Percentiles rank a stretch among this genome's conserved stretches.
phyloP scores from a whole-genome alignment of 2,888 invertebrate species.

The Mesorhabditis spiculigera region DNA sequence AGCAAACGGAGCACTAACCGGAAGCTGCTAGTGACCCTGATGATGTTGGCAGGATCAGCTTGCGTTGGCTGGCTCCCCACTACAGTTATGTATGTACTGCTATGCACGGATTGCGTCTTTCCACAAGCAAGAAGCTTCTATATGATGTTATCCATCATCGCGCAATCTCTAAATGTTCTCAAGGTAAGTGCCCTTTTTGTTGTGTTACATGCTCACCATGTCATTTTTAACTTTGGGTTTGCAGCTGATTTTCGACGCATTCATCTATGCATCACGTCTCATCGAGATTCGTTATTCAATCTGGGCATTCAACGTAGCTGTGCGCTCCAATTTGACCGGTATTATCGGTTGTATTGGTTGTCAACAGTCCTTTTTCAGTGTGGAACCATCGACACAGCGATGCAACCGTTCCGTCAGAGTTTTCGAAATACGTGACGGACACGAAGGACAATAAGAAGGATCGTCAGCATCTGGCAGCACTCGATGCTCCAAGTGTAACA shows the following conservation, averaged over 20 bases:
- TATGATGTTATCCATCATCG: neutral
- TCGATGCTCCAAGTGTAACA: neutral
- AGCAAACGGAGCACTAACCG: slow-evolving; percentile 34
- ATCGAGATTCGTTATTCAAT: slow-evolving; percentile 66
- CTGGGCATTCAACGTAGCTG: slow-evolving; percentile 30
- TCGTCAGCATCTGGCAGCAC: neutral
- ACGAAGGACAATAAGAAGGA: slow-evolving; percentile 32
- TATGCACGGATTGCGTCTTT: slow-evolving; percentile 31
- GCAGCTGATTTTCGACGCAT: slow-evolving; percentile 68
- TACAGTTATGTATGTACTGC: slow-evolving; percentile 31
- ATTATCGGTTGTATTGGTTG: neutral
- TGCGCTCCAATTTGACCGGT: neutral
- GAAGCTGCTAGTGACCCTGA: slow-evolving; percentile 44
- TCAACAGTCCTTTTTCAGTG: neutral
- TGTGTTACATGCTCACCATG: too few relatives aligned
- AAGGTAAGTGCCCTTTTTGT: neutral
- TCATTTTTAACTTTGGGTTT: neutral
- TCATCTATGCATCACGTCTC: slow-evolving; percentile 71
- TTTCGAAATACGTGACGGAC: slow-evolving; percentile 41
- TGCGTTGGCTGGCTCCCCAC: slow-evolving; percentile 44
- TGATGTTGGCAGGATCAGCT: slow-evolving; percentile 46
- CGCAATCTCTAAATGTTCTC: neutral
- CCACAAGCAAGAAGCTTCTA: slow-evolving; percentile 16
- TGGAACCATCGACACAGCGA: neutral
- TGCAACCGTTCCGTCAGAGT: slow-evolving; percentile 32